Conservation (phyloP, 2,797 vertebrate genomes). For the Dipus sagitta region DNA sequence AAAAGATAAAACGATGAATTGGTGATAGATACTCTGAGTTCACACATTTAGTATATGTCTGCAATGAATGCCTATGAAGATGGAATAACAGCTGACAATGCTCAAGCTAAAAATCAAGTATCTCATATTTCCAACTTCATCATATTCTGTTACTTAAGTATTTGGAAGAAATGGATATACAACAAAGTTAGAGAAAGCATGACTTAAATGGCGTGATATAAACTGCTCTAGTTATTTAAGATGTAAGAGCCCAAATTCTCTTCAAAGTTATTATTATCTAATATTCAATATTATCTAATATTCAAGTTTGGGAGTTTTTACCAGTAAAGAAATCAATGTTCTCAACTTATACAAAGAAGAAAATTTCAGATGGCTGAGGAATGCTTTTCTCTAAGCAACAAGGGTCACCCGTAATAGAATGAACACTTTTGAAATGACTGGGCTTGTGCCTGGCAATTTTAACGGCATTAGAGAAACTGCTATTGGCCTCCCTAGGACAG, state of each 20-base stretch:
- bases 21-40: background rate
- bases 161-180: background rate
- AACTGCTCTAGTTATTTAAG: conserved; percentile 35
- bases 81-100: background rate
- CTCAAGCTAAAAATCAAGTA: background rate
- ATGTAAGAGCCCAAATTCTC: conserved; percentile 27
- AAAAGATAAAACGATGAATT: background rate
- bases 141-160: background rate
- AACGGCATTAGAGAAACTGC: background rate
- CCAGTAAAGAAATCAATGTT: conserved; percentile 19
- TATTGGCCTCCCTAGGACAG: background rate
- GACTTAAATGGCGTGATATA: background rate
- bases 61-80: background rate
- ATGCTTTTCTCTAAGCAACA: conserved; percentile 23
- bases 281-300: conserved; percentile 21
- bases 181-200: background rate
- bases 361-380: conserved; percentile 24
- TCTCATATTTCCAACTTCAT: conserved; percentile 2
- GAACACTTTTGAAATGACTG: conserved; percentile 27
- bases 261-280: conserved; percentile 46
- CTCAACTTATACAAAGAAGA: background rate
- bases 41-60: background rate
- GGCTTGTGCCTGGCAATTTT: conserved; percentile 35
- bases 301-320: conserved; percentile 31
- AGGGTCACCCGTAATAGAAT: background rate